Percentiles rank a stretch among this genome's conserved stretches.
These are phyloP conservation scores for Cetoscarus ocellatus DNA, from an alignment of 2,797 vertebrate species.

Conservation along the genomic window DNA sequence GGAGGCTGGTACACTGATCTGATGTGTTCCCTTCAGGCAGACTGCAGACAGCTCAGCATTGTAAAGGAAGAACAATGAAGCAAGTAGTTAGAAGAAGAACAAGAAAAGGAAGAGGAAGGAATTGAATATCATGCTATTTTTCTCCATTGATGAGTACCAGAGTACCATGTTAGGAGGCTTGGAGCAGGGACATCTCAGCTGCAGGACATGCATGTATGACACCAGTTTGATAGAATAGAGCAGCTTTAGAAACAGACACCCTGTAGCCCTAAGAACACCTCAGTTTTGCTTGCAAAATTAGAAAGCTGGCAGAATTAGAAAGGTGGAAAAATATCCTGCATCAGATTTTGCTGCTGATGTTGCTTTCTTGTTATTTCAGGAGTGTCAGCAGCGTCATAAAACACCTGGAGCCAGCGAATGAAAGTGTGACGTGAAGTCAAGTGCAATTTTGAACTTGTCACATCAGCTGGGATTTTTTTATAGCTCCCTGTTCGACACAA, in stretches of 20 bases:
- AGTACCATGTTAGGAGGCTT: neutral
- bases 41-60: constrained; percentile 39
- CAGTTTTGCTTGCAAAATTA: neutral
- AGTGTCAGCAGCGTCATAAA: constrained; percentile 10
- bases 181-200: no score
- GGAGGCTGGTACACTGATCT: constrained; percentile 58
- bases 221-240: no score
- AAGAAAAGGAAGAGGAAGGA: constrained; percentile 2
- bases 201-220: no score
- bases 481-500: neutral
- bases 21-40: constrained; percentile 33
- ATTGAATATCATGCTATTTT: neutral
- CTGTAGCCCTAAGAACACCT: neutral
- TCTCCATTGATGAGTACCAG: no score
- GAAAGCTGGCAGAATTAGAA: neutral
- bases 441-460: constrained; percentile 8
- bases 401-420: constrained; percentile 9
- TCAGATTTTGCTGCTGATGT: neutral
- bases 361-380: constrained; percentile 8
- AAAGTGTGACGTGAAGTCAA: constrained; percentile 2
- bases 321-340: neutral
- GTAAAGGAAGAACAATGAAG: constrained; percentile 39
- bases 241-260: no score
- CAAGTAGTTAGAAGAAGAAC: constrained; percentile 6
- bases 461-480: constrained; percentile 14